Evolutionary conservation across 2,797 vertebrate genomes (phyloP).

Genomic region (Epinephelus awoara): DNA sequence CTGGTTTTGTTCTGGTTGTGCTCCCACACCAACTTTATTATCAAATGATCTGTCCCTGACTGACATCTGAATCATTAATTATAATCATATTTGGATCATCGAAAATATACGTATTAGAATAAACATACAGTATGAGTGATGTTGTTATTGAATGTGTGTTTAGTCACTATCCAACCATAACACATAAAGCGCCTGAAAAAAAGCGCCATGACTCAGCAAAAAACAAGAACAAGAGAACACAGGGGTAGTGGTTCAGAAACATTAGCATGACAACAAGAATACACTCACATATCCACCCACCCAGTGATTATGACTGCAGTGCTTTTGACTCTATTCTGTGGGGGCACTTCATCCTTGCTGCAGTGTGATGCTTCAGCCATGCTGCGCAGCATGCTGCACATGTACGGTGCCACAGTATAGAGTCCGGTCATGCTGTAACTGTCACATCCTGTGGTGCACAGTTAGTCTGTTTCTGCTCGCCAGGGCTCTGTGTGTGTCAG

Average conservation of each 20-base stretch:
- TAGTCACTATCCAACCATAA: not conserved
- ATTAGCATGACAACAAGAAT: slow-evolving; percentile 25
- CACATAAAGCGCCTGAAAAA: not conserved
- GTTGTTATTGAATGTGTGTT: not conserved
- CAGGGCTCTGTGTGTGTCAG: slow-evolving; percentile 33
- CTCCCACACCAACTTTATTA: not conserved
- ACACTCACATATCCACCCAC: slow-evolving; percentile 26
- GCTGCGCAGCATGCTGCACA: slow-evolving; percentile 17
- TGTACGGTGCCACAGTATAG: not conserved
- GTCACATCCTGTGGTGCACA: slow-evolving; percentile 32
- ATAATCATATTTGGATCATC: not conserved
- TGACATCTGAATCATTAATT: not conserved
- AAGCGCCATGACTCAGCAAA: slow-evolving; percentile 13
- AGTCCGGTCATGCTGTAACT: slow-evolving; percentile 9
- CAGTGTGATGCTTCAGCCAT: slow-evolving; percentile 61
- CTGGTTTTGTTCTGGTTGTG: not conserved
- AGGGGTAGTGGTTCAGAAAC: slow-evolving; percentile 12
- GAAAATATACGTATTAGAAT: not conserved
- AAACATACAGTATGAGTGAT: not conserved
- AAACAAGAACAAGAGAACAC: not conserved
- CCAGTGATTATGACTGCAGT: slow-evolving; percentile 70
- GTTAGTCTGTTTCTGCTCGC: slow-evolving; percentile 17
- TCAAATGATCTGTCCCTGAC: not conserved
- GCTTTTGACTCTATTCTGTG: slow-evolving; percentile 45
- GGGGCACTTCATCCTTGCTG: slow-evolving; percentile 68